These are phyloP conservation scores for Aleiodes testaceus DNA, from an alignment of 2,888 invertebrate species.

Conservation along the genomic window DNA sequence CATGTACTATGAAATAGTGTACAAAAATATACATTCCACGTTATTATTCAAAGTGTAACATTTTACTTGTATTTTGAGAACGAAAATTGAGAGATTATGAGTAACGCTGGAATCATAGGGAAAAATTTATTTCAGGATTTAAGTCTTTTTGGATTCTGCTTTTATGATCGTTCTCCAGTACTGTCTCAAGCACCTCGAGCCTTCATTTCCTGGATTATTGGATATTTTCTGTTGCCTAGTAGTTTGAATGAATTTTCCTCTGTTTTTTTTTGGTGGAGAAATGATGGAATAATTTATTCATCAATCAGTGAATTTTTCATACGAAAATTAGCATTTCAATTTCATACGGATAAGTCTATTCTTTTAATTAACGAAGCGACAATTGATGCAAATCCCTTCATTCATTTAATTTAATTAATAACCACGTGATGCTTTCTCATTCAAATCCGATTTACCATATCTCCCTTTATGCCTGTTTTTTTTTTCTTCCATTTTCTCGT, in stretches of 20 bases:
- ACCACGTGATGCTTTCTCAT: conserved; percentile 1
- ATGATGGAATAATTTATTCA: conserved; percentile 41
- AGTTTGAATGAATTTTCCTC: not conserved
- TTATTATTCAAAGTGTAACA: not conserved
- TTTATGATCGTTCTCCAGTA: conserved; percentile 6
- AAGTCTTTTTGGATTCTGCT: conserved; percentile 4
- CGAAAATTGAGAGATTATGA: conserved; percentile 6
- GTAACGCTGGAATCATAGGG: too few relatives aligned
- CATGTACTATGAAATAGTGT: not conserved
- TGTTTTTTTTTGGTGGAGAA: conserved; percentile 50
- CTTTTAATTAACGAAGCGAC: conserved; percentile 64
- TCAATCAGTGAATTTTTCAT: conserved; percentile 54
- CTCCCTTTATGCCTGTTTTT: not conserved
- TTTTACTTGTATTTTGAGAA: conserved; percentile 8
- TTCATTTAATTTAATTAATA: conserved; percentile 33
- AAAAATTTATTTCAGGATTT: not conserved
- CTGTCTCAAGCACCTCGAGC: conserved; percentile 6
- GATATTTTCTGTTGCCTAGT: conserved; percentile 1
- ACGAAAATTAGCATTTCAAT: conserved; percentile 66
- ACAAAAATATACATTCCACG: conserved; percentile 4
- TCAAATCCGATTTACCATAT: conserved; percentile 1
- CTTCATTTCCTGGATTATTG: conserved; percentile 25
- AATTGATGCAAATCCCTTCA: conserved; percentile 65
- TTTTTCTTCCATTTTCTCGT: conserved; percentile 19
- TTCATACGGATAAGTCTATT: conserved; percentile 59